Percentiles rank a stretch among this genome's conserved stretches.
Evolutionary conservation across 2,113 vertebrate genomes (phyloP).

Genomic region (Coreoperca whiteheadi): DNA sequence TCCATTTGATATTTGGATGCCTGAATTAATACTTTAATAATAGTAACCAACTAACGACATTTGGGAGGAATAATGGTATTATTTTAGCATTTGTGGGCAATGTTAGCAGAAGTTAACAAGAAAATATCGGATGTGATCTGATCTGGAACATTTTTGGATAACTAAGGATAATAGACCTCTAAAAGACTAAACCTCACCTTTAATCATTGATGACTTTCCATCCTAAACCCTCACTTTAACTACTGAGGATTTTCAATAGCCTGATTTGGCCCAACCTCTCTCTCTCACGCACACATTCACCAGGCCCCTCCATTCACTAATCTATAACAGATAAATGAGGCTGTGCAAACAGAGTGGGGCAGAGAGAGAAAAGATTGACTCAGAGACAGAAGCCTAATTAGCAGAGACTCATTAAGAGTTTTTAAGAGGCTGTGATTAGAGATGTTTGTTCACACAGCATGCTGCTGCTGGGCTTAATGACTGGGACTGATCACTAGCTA

Average conservation of each 20-base stretch:
- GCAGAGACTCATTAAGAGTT: constrained; percentile 90
- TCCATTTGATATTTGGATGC: neutral
- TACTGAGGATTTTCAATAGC: constrained; percentile 91
- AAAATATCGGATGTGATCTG: neutral
- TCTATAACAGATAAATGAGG: constrained; percentile 83
- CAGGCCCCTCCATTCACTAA: constrained; percentile 65
- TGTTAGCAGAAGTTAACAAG: neutral
- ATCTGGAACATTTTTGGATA: neutral
- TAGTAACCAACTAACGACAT: neutral
- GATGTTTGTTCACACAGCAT: constrained; percentile 83
- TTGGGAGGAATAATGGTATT: neutral
- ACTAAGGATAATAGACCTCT: constrained; percentile 9
- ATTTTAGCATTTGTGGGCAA: neutral
- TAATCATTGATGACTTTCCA: constrained; percentile 72
- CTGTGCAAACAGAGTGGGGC: constrained; percentile 67
- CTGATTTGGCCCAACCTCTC: constrained; percentile 83
- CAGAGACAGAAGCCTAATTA: constrained; percentile 78
- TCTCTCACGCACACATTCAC: constrained; percentile 83
- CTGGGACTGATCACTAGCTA: constrained; percentile 75
- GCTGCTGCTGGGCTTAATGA: constrained; percentile 79
- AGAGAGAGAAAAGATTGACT: constrained; percentile 77
- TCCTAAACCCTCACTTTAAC: constrained; percentile 82
- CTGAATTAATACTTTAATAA: neutral
- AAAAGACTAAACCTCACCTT: constrained; percentile 22
- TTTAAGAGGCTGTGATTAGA: constrained; percentile 93